Evolutionary conservation across 2,113 vertebrate species (phyloP), one percentile per base, ranked within the genome.

Genomic region (Zosterops pallidus): DNA sequence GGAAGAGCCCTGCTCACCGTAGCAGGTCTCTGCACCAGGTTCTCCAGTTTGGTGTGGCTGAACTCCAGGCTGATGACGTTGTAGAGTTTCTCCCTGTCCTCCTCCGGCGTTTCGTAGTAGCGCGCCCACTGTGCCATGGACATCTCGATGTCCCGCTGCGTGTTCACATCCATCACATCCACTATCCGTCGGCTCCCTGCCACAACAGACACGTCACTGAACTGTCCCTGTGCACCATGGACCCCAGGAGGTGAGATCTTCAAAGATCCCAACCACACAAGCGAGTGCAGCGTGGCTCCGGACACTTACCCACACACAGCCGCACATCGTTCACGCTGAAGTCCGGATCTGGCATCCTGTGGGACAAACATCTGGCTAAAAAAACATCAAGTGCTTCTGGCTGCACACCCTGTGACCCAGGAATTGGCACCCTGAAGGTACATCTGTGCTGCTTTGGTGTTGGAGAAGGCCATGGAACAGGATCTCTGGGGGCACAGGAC

Each of bases 41-140:
- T 99, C 97, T 99, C 99, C 93, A 99, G 98, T 72, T 98, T 98
- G 49, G 99, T 99, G 96, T 99, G 99, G 95, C 99, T 99, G 94
- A 99, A 99, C 96, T 99, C 99, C 59, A 99, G 97, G 96, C 99
- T 99, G 98, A 99, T 99, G 74, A 99, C 99, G 7, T 99, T 99
- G 97, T 99, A 99, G 24, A 99, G 98, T 44, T 99, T 99, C 86
- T 99, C 99, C 65, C 99, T 96, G 87, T 99, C 98, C 2, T 98
- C 98, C 44, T 99, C 98, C 0, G 99, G 99, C 0, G 99, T 99
- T 89, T 99, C 99, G 6, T 99, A 99, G 96, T 99, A 99, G 49
- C 99, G 98, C 21, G 99, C 98, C 99, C 99, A 99, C 97, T 99
- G 99, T 4, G 99, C 98, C 99, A 99, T 99, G 23, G 99, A 99